phyloP scores from a whole-genome alignment of 2,113 vertebrate genomes.

The Cynocephalus volans region DNA sequence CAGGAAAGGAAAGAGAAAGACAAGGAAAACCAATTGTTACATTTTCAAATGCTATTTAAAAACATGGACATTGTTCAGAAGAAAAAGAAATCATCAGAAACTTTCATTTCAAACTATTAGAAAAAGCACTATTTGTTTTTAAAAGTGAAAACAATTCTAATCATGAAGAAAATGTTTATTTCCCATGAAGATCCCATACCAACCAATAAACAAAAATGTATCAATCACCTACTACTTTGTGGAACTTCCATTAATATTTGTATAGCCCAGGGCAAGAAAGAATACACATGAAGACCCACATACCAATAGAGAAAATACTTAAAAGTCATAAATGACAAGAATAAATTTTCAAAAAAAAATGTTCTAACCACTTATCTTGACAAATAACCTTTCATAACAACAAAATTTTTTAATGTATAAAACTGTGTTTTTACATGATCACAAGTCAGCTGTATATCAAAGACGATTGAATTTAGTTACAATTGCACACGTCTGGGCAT shows the following conservation, averaged over 20 bases:
- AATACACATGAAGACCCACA: background rate
- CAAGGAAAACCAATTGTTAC: background rate
- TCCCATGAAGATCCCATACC: background rate
- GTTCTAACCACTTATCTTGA: background rate
- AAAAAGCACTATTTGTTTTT: constrained; percentile 32
- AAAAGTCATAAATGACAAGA: background rate
- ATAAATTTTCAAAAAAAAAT: constrained; percentile 4
- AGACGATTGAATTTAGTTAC: constrained; percentile 19
- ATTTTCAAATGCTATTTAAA: background rate
- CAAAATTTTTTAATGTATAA: background rate
- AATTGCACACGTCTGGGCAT: background rate
- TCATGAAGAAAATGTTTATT: constrained; percentile 10
- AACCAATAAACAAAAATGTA: background rate
- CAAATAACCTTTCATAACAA: constrained; percentile 12
- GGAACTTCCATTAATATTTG: background rate
- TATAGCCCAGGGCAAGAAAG: background rate
- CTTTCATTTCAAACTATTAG: background rate
- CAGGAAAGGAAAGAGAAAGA: background rate
- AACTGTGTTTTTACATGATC: background rate
- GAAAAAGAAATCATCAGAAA: background rate
- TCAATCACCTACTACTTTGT: background rate
- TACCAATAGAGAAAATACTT: background rate
- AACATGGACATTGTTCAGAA: background rate
- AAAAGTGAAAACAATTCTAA: background rate
- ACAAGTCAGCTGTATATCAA: constrained; percentile 44